Percentiles rank a stretch among this genome's conserved stretches.
phyloP scores from a whole-genome alignment of 2,888 invertebrate species.

The Neuroscelio doddi region DNA sequence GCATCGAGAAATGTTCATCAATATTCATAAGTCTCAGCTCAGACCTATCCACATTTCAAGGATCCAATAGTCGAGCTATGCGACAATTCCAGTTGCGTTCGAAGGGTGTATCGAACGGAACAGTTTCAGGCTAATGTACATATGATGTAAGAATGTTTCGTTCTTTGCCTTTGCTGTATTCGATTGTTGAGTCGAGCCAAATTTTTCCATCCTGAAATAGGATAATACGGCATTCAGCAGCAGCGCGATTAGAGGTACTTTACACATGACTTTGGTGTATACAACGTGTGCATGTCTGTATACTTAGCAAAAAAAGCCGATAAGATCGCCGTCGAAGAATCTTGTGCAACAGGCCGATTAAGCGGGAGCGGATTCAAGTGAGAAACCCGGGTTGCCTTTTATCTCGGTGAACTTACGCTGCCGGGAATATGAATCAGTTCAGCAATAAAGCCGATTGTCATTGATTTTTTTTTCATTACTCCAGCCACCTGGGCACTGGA shows the following conservation, averaged over 20 bases:
- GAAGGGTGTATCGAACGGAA: too few relatives aligned
- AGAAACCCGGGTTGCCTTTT: conserved; percentile 33
- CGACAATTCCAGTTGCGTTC: too few relatives aligned
- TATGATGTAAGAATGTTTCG: too few relatives aligned
- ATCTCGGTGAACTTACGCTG: conserved; percentile 18
- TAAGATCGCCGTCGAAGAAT: conserved; percentile 41
- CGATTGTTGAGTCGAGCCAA: not conserved
- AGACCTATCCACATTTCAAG: conserved; percentile 63
- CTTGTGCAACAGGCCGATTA: conserved; percentile 40
- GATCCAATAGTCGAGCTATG: too few relatives aligned
- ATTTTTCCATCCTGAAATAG: too few relatives aligned
- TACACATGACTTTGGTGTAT: conserved; percentile 12
- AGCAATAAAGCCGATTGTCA: conserved; percentile 26
- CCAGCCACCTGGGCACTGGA: conserved; percentile 11
- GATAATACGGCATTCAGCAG: too few relatives aligned
- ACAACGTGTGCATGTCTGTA: conserved; percentile 23
- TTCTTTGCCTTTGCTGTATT: too few relatives aligned
- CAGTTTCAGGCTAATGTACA: too few relatives aligned
- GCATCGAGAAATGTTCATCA: conserved; percentile 68
- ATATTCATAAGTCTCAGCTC: conserved; percentile 65
- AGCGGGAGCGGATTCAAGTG: conserved; percentile 32
- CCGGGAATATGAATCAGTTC: conserved; percentile 37
- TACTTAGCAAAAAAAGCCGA: conserved; percentile 25
- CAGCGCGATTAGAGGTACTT: conserved; percentile 13
- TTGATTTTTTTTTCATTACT: conserved; percentile 25